Evolutionary conservation across 2,888 invertebrate genomes (phyloP), one percentile per base, ranked within the genome.

Genomic region (Mythimna loreyi): DNA sequence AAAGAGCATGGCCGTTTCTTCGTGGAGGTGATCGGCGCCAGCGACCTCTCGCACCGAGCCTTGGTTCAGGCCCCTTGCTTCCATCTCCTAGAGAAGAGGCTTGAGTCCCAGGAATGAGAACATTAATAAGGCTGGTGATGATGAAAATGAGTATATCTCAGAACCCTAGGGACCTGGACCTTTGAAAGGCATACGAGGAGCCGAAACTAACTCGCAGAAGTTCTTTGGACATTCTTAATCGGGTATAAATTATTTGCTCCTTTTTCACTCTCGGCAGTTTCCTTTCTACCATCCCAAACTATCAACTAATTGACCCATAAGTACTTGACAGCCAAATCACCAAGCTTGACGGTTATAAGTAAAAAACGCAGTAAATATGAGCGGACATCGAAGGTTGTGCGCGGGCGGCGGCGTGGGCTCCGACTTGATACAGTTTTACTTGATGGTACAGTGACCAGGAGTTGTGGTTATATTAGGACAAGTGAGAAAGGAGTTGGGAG

Each of bases 381-480:
- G 62, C 68, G 78, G 77, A n/a, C 59, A 59, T 58, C 57, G 83
- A 82, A 80, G 83, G 84, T 72, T 80, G 71, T 62, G 82, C 74
- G 73, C 76, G 8, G 68, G 58, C 63, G 69, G 61, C 58, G 25
- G 25, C 58, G 82, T 78, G 70, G 84, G 82, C 77, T 60, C 58
- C 21, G 47, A 65, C 68, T 72, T 81, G 83, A 81, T 83, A 83
- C 84, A 83, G 75, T 83, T 82, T 77, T 72, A 83, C 74, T 82
- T 68, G 63, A 28, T 25, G 23, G 9, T 72, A 70, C 43, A 47
- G 68, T 19, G 40, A 43, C 72, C 16, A 72, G 28, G 13, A 3
- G 7, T 3, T 40, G 33, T 67, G 65, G 30, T 47, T 68, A 40
- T 0, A 62, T 68, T 62, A 52, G 61, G 61, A 77, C 30, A 23